phyloP scores from a whole-genome alignment of 2,888 invertebrate genomes.

The Netelia fuscicornis region DNA sequence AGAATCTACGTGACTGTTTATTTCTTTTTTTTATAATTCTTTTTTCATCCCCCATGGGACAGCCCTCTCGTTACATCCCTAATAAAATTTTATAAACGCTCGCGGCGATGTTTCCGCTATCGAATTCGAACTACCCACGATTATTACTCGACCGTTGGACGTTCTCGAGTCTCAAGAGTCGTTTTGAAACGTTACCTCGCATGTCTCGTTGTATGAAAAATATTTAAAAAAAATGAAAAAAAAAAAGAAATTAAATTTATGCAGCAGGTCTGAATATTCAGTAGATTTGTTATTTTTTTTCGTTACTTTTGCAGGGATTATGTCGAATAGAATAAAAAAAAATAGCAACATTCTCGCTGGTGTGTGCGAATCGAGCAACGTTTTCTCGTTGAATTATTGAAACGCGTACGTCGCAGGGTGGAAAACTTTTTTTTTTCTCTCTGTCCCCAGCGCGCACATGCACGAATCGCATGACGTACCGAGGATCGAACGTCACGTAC shows the following conservation, averaged over 20 bases:
- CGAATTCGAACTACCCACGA: not conserved
- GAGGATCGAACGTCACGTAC: not conserved
- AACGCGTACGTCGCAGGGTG: not conserved
- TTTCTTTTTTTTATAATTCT: not conserved
- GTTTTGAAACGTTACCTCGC: not conserved
- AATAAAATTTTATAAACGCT: not conserved
- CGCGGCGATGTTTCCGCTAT: not conserved
- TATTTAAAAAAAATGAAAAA: not conserved
- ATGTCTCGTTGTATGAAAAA: not conserved
- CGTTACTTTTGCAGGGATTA: not conserved
- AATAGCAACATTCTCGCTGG: too few species aligned
- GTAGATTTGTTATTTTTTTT: not conserved
- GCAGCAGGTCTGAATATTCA: not conserved
- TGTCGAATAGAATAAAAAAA: too few species aligned
- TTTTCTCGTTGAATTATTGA: slow-evolving; percentile 33
- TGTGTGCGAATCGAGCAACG: not conserved
- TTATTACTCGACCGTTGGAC: not conserved
- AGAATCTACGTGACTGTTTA: not conserved
- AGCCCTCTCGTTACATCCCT: not conserved
- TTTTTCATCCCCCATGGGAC: not conserved
- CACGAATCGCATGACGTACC: too few species aligned
- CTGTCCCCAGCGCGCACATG: too few species aligned
- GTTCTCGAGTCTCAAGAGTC: not conserved
- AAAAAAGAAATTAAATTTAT: not conserved
- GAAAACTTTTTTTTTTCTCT: not conserved